Percentiles rank a stretch among this genome's conserved stretches.
These are phyloP conservation scores for Leucoraja erinaceus DNA, from an alignment of 2,113 vertebrate genomes.

Conservation along the genomic window DNA sequence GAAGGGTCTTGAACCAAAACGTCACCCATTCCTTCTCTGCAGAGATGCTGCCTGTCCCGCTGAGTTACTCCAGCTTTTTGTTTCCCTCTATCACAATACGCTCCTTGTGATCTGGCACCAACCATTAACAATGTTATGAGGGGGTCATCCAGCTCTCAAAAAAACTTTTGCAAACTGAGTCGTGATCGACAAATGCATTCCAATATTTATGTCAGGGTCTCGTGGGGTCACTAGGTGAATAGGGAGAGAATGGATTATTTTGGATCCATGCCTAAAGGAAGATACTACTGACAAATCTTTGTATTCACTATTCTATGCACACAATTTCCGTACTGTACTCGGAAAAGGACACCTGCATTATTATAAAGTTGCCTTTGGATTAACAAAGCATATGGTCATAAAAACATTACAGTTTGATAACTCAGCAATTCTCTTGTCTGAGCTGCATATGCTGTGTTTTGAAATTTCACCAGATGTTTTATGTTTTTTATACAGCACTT, in stretches of 20 bases:
- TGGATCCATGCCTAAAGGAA: not conserved
- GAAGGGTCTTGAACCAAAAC: no score
- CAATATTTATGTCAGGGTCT: not conserved
- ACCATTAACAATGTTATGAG: not conserved
- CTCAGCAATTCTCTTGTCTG: not conserved
- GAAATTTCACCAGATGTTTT: slow-evolving; percentile 23
- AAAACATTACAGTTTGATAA: slow-evolving; percentile 17
- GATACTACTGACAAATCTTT: not conserved
- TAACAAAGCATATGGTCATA: not conserved
- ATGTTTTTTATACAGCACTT: slow-evolving; percentile 15
- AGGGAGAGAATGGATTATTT: not conserved
- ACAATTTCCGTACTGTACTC: not conserved
- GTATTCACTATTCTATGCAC: not conserved
- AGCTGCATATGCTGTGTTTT: not conserved
- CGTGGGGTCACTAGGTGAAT: no score
- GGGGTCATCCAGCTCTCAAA: not conserved
- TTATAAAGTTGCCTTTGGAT: not conserved
- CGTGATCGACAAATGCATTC: not conserved
- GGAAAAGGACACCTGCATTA: not conserved
- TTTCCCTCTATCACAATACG: no score
- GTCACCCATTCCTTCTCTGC: no score
- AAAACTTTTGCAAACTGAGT: not conserved
- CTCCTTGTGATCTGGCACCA: not conserved
- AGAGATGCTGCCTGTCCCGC: no score
- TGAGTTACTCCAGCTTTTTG: no score